Conservation (phyloP, 2,888 invertebrate species). For the Pyrrhosoma nymphula region DNA sequence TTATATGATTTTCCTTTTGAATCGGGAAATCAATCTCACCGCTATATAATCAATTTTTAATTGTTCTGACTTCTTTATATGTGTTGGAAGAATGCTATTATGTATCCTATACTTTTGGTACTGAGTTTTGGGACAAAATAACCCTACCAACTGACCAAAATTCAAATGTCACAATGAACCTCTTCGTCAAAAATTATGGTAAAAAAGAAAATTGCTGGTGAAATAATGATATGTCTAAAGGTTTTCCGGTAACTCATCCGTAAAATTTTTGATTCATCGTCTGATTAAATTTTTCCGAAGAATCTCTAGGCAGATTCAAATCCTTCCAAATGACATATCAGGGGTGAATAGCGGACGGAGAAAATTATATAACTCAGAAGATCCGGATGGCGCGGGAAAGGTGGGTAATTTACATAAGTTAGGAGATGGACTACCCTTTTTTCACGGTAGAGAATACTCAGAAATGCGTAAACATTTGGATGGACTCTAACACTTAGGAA, state of each 20-base stretch:
- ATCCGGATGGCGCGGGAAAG: not conserved
- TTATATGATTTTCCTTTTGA: no score
- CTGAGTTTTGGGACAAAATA: no score
- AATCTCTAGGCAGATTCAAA: not conserved
- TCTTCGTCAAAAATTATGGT: not conserved
- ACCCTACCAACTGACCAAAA: no score
- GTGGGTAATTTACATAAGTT: not conserved
- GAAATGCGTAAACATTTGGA: not conserved
- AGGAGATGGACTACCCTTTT: not conserved
- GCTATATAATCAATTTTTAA: no score
- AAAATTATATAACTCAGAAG: constrained; percentile 8
- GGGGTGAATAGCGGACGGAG: not conserved
- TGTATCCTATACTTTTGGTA: no score
- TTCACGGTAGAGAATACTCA: not conserved
- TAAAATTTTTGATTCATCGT: not conserved
- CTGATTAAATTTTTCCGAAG: not conserved
- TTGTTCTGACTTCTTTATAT: no score
- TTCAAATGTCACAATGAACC: no score
- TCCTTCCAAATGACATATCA: constrained; percentile 1
- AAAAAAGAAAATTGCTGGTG: not conserved
- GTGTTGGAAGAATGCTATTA: no score
- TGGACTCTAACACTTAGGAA: not conserved
- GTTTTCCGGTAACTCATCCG: not conserved
- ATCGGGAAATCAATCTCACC: no score
- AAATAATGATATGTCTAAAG: not conserved